phyloP scores from a whole-genome alignment of 2,888 invertebrate species.

The Charanyca ferruginea region DNA sequence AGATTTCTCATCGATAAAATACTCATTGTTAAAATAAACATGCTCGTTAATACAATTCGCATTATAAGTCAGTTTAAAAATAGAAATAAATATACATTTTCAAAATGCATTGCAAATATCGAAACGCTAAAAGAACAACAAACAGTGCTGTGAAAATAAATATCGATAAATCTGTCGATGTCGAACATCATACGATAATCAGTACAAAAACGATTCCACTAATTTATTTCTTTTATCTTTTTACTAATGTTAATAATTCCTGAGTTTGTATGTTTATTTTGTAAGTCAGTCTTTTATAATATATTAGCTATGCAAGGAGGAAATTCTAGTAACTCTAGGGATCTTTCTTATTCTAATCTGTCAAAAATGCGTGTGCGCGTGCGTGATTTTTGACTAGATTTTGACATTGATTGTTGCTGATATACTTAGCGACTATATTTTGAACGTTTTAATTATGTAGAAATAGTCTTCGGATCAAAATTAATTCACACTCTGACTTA shows the following conservation, averaged over 20 bases:
- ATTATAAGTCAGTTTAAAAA: slow-evolving; percentile 20
- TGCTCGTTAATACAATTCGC: slow-evolving; percentile 13
- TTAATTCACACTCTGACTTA: neutral
- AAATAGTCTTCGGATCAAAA: too few species aligned
- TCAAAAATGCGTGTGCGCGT: too few species aligned
- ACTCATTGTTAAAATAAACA: slow-evolving; percentile 23
- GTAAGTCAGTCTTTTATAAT: slow-evolving; percentile 2
- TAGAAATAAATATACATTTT: slow-evolving; percentile 7
- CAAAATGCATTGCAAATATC: slow-evolving; percentile 35
- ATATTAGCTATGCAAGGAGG: neutral
- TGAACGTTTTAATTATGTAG: too few species aligned
- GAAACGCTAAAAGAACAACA: slow-evolving; percentile 62
- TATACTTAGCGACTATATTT: too few species aligned
- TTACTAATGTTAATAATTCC: slow-evolving; percentile 7
- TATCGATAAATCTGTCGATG: slow-evolving; percentile 71
- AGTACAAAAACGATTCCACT: slow-evolving; percentile 43
- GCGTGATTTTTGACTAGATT: too few species aligned
- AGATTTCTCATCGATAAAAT: slow-evolving; percentile 5
- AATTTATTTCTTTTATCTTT: slow-evolving; percentile 36
- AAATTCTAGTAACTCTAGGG: too few species aligned
- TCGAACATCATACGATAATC: slow-evolving; percentile 37
- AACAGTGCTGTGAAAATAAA: slow-evolving; percentile 66
- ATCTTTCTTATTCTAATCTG: too few species aligned
- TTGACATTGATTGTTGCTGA: too few species aligned
- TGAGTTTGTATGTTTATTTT: slow-evolving; percentile 11